These are phyloP conservation scores for Diadema setosum DNA, from an alignment of 35 echinoderm and acorn worm genomes.

Conservation along the genomic window DNA sequence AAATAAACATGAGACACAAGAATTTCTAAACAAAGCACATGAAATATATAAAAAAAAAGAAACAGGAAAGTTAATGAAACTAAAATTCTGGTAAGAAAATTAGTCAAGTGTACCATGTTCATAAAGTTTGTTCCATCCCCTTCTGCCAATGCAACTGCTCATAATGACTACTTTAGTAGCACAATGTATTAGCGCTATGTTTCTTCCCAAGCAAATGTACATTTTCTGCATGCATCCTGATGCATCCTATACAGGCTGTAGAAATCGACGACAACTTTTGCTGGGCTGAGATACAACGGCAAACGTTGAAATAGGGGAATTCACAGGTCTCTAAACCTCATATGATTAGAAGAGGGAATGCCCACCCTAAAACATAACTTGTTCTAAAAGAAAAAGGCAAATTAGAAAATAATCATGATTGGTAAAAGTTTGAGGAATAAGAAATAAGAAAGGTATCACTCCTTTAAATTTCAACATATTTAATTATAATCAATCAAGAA, in stretches of 20 bases:
- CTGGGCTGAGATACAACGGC: background rate
- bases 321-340: background rate
- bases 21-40: background rate
- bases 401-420: background rate
- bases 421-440: background rate
- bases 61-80: background rate
- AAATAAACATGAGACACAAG: background rate
- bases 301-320: background rate
- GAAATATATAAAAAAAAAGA: background rate
- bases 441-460: background rate
- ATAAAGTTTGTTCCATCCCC: background rate
- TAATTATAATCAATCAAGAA: background rate
- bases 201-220: background rate
- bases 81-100: background rate
- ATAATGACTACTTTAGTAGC: background rate
- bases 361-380: no score
- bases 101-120: background rate
- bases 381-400: background rate
- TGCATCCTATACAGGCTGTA: background rate
- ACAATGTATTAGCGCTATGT: background rate
- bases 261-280: no score
- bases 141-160: background rate
- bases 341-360: background rate
- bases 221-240: background rate
- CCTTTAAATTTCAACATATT: background rate